Conservation (phyloP, 2,888 invertebrate species). For the Ypsolopha scabrella region DNA sequence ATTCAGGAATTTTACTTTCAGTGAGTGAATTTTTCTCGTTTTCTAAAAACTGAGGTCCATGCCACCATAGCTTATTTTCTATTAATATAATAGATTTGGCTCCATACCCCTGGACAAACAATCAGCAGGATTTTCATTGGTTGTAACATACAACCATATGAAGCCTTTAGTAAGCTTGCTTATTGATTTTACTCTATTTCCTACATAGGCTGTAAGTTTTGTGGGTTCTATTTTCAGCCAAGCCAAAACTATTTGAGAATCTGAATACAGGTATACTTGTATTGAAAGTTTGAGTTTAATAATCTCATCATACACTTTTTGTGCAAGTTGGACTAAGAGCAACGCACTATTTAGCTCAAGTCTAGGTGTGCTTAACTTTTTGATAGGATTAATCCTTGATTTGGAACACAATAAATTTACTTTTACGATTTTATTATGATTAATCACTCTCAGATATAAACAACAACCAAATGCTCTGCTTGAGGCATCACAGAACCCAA, state of each 20-base stretch:
- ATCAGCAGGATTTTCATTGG: conserved; percentile 10
- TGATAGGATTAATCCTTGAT: not conserved
- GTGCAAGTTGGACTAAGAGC: conserved; percentile 7
- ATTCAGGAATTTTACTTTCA: not conserved
- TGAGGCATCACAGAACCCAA: no score
- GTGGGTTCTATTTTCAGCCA: conserved; percentile 9
- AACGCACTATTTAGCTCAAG: conserved; percentile 12
- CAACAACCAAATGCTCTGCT: no score
- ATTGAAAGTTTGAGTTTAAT: not conserved
- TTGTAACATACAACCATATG: conserved; percentile 8
- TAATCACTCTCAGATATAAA: no score
- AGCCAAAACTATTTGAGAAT: conserved; percentile 10
- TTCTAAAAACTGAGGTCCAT: conserved; percentile 2
- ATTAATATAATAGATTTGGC: conserved; percentile 6
- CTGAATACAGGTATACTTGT: conserved; percentile 4
- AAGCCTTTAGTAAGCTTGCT: conserved; percentile 5
- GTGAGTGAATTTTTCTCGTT: not conserved
- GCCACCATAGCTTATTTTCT: conserved; percentile 5
- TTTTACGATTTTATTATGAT: no score
- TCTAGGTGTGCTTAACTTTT: conserved; percentile 7
- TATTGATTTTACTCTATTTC: conserved; percentile 10
- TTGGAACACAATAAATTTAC: no score
- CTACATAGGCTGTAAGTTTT: conserved; percentile 9
- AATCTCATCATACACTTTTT: not conserved
- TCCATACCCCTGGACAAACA: conserved; percentile 6